A percentile compares a stretch with the other conserved stretches of the same genome.
Evolutionary conservation across 64 coral and sea anemone species (phyloP).

Genomic region (Stichodactyla helianthus): DNA sequence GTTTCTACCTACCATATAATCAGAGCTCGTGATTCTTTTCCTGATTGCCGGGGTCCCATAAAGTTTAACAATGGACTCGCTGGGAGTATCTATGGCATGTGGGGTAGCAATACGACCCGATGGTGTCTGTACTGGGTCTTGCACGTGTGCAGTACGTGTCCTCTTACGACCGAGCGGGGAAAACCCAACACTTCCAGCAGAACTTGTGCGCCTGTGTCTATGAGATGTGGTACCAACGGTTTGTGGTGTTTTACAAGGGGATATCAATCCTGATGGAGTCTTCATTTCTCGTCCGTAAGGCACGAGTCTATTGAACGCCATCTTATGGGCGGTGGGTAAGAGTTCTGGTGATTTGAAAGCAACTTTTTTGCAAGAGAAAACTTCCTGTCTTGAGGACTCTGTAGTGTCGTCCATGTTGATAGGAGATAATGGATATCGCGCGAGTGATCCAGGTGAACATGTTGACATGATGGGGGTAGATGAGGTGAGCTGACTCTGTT

Average conservation of each 20-base stretch:
- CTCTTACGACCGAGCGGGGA: conserved; percentile 12
- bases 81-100: neutral
- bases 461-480: conserved; percentile 33
- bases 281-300: neutral
- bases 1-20: conserved; percentile 18
- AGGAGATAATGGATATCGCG: conserved; percentile 21
- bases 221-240: neutral
- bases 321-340: neutral
- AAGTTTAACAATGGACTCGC: neutral
- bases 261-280: conserved; percentile 41
- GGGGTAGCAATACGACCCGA: conserved; percentile 18
- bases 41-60: conserved; percentile 12
- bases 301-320: neutral
- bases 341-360: conserved; percentile 24
- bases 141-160: neutral
- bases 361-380: conserved; percentile 17
- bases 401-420: conserved; percentile 19
- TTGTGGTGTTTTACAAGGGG: neutral
- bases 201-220: conserved; percentile 6
- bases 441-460: conserved; percentile 4
- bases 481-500: neutral
- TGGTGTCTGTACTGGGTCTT: conserved; percentile 9
- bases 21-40: conserved; percentile 11
- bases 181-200: conserved; percentile 2
- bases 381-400: neutral